These are phyloP conservation scores for Dynastes hyllus DNA, from an alignment of 2,888 invertebrate species.

Conservation along the genomic window DNA sequence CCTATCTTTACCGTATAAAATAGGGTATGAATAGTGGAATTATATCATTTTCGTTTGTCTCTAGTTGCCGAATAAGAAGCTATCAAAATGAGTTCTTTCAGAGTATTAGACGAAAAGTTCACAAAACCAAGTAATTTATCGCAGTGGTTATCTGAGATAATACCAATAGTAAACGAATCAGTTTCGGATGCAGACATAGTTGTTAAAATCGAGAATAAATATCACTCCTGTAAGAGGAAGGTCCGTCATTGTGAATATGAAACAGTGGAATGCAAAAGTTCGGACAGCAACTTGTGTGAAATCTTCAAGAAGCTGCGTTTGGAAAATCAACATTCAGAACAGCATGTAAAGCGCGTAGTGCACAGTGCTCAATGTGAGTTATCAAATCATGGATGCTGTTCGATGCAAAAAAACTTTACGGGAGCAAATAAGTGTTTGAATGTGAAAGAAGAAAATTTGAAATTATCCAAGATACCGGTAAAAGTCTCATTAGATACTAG, in stretches of 20 bases:
- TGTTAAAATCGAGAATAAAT: slow-evolving; percentile 2
- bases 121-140: slow-evolving; percentile 28
- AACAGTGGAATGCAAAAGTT: neutral
- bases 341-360: neutral
- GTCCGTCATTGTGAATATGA: neutral
- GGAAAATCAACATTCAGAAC: neutral
- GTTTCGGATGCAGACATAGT: neutral
- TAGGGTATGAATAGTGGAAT: too few species aligned
- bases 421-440: slow-evolving; percentile 22
- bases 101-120: slow-evolving; percentile 24
- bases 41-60: too few species aligned
- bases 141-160: neutral
- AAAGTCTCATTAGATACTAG: neutral
- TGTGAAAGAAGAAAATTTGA: slow-evolving; percentile 13
- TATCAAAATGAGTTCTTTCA: slow-evolving; percentile 15
- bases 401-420: slow-evolving; percentile 23
- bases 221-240: slow-evolving; percentile 16
- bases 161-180: neutral
- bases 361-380: slow-evolving; percentile 8
- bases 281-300: slow-evolving; percentile 16
- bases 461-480: slow-evolving; percentile 25
- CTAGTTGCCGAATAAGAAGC: too few species aligned
- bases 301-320: slow-evolving; percentile 33
- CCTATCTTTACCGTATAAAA: too few species aligned
- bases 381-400: slow-evolving; percentile 22